Evolutionary conservation across 2,113 vertebrate species (phyloP), one percentile per base, ranked within the genome.

Genomic region (Egretta garzetta): DNA sequence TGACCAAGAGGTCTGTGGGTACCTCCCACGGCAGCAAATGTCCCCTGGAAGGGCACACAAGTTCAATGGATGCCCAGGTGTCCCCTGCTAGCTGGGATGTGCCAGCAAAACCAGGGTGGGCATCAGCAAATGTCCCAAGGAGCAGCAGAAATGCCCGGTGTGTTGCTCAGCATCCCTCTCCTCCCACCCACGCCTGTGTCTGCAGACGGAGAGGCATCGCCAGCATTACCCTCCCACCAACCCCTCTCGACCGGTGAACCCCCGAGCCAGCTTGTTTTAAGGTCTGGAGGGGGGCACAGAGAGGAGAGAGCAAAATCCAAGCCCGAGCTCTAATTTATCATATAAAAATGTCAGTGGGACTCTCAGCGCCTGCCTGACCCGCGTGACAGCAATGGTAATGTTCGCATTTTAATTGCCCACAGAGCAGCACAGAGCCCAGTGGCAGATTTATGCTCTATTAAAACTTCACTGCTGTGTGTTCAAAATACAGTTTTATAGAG

Each of bases 381-480:
- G 93, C 41, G 11, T 81, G 92, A 91, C 90, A 95, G 90, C 96
- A 30, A 62, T 11, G 20, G 93, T 64, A 93, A 37, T 8, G 41
- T 82, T 86, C 6, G 9, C 85, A 32, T 93, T 96, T 97, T 96
- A 97, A 98, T 92, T 96, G 97, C 90, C 94, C 92, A 24, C 59
- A 49, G 89, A 96, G 90, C 97, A 92, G 91, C 90, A 75, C 26
- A 4, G 86, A 91, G 88, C 88, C 52, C 0, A 0, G 74, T 95
- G 91, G 88, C 96, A 97, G 96, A 97, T 97, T 97, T 97, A 97
- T 91, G 70, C 93, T 88, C 95, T 56, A 94, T 97, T 97, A 97
- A 97, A 97, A 96, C 91, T 81, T 95, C 96, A 96, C 87, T 2
- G 7, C 88, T 90, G 82, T 79, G 90, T 75, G 94, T 41, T 96